phyloP scores from a whole-genome alignment of 2,888 invertebrate genomes.

The Quadroppia sp. region DNA sequence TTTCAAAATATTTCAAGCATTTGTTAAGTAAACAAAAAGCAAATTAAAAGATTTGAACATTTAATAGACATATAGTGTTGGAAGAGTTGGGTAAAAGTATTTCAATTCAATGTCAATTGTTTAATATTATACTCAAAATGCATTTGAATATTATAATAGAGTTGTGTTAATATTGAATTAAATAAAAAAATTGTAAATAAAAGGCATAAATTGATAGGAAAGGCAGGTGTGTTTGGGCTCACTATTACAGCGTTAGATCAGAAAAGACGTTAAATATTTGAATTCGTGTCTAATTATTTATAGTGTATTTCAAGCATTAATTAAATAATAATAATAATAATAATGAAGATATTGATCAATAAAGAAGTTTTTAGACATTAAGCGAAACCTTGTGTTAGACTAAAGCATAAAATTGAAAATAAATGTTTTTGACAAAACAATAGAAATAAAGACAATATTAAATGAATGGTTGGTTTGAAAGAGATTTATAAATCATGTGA shows the following conservation, averaged over 20 bases:
- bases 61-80: too few species aligned
- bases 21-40: too few species aligned
- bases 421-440: background rate
- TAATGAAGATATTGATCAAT: slow-evolving; percentile 15
- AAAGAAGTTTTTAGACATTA: background rate
- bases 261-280: background rate
- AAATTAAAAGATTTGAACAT: too few species aligned
- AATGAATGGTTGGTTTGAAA: background rate
- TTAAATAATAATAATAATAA: background rate
- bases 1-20: too few species aligned
- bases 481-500: background rate
- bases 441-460: background rate
- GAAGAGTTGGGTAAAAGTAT: too few species aligned
- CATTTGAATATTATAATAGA: too few species aligned
- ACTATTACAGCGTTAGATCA: slow-evolving; percentile 6
- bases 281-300: slow-evolving; percentile 23
- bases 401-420: background rate
- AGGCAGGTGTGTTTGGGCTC: background rate
- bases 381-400: slow-evolving; percentile 11
- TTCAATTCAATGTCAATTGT: too few species aligned
- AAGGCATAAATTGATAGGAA: background rate
- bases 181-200: background rate
- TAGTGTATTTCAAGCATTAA: background rate
- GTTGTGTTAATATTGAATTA: background rate
- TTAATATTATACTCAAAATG: too few species aligned